These are phyloP conservation scores for Amphiprion ocellaris DNA, from an alignment of 2,113 vertebrate species.

Conservation along the genomic window DNA sequence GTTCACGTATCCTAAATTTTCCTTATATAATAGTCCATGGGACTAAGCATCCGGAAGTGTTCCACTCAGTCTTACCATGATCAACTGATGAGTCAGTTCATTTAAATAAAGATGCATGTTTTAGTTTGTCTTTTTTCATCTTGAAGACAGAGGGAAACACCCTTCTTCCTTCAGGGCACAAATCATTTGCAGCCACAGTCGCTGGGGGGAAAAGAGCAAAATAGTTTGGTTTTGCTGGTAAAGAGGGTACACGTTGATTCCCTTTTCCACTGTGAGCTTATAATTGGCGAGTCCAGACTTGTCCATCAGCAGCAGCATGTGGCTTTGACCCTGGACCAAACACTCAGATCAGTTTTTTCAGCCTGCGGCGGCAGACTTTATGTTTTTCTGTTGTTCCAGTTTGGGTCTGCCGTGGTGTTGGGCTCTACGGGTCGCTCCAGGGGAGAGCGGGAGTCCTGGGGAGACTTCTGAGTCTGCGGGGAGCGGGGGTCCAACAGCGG, in stretches of 20 bases:
- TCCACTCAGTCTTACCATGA: constrained; percentile 59
- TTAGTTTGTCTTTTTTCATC: constrained; percentile 17
- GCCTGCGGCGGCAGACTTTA: constrained; percentile 70
- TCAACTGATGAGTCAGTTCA: constrained; percentile 52
- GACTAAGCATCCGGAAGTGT: constrained; percentile 78
- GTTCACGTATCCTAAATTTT: constrained; percentile 64
- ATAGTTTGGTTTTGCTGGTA: constrained; percentile 74
- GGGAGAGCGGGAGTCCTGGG: constrained; percentile 93
- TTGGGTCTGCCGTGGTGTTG: constrained; percentile 89
- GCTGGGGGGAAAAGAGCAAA: constrained; percentile 16
- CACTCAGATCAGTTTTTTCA: neutral
- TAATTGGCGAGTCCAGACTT: constrained; percentile 58
- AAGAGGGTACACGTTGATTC: constrained; percentile 52
- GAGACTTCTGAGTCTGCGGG: constrained; percentile 93
- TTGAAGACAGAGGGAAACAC: constrained; percentile 25
- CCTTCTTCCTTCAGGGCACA: constrained; percentile 33
- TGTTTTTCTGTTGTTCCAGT: constrained; percentile 94
- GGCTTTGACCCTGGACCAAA: constrained; percentile 25
- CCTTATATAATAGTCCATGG: constrained; percentile 81
- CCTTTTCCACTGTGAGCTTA: constrained; percentile 69
- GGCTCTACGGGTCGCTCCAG: constrained; percentile 90
- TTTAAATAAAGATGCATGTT: constrained; percentile 59
- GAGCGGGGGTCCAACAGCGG: constrained; percentile 91
- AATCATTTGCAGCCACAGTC: constrained; percentile 46
- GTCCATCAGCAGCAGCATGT: constrained; percentile 63